Evolutionary conservation across 2,113 vertebrate species (phyloP).

Genomic region (Oriolus oriolus): DNA sequence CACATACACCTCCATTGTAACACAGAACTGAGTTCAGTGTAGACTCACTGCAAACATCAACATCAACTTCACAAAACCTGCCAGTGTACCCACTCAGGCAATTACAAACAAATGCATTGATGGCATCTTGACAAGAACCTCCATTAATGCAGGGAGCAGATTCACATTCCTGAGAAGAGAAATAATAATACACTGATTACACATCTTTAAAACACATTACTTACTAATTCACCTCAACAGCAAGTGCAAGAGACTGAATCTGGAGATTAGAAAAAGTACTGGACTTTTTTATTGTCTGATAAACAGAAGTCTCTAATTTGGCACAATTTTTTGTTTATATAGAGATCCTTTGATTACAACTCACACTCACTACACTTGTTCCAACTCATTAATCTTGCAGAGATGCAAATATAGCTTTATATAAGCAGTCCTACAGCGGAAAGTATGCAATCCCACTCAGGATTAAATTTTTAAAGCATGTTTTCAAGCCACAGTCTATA

Average conservation of each 20-base stretch:
- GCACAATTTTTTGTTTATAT: background rate
- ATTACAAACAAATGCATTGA: constrained; percentile 72
- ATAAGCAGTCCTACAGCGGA: background rate
- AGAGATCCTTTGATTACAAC: background rate
- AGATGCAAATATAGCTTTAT: background rate
- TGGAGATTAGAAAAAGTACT: background rate
- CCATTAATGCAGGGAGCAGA: constrained; percentile 73
- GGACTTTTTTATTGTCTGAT: background rate
- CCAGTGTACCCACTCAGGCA: constrained; percentile 75
- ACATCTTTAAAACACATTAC: background rate
- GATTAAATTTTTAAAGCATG: background rate
- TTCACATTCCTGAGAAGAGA: constrained; percentile 72
- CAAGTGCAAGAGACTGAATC: background rate
- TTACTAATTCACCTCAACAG: background rate
- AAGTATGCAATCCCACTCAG: background rate
- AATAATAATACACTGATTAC: background rate
- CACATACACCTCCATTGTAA: constrained; percentile 33
- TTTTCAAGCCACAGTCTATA: background rate
- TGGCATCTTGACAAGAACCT: constrained; percentile 74
- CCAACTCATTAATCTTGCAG: background rate
- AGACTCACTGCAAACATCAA: background rate
- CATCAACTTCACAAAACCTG: constrained; percentile 77
- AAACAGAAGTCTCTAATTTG: background rate
- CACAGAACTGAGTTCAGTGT: background rate
- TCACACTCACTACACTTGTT: background rate